Percentiles rank a stretch among this genome's conserved stretches.
Evolutionary conservation across 2,113 vertebrate species (phyloP).

Genomic region (Phodopus roborovskii): DNA sequence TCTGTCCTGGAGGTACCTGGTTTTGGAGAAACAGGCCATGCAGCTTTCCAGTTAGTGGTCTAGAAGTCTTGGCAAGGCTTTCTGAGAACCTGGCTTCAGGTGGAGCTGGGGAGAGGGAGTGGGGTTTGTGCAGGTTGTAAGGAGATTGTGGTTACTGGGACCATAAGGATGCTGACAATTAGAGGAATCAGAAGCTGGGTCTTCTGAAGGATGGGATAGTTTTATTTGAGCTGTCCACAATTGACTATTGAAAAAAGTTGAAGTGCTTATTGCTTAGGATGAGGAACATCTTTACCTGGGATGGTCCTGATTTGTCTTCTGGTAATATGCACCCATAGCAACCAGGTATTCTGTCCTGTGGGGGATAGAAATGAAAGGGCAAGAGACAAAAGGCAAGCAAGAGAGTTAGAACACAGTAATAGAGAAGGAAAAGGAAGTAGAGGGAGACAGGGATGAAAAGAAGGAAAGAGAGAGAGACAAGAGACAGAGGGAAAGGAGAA

Average conservation of each 20-base stretch:
- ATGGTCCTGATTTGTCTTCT: neutral
- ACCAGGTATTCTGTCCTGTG: neutral
- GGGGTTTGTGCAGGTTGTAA: neutral
- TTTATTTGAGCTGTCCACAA: neutral
- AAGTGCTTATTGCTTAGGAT: neutral
- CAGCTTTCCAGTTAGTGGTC: neutral
- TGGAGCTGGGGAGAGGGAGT: neutral
- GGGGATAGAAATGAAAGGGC: neutral
- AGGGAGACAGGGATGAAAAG: neutral
- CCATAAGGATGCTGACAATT: neutral
- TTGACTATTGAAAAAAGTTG: neutral
- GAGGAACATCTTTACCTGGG: neutral
- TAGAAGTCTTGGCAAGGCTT: neutral
- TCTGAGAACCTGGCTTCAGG: neutral
- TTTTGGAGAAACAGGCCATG: neutral
- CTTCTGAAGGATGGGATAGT: neutral
- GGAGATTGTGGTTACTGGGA: neutral
- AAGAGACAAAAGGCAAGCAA: neutral
- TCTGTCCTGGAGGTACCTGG: neutral
- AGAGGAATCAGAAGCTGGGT: neutral
- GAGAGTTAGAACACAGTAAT: neutral
- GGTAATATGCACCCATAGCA: neutral
- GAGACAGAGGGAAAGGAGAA: neutral
- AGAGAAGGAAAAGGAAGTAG: conserved; percentile 34
- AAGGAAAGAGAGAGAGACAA: neutral